Evolutionary conservation across 1,140 invertebrate genomes (phyloP), one percentile per base, ranked within the genome.

Genomic region (Cydia strobilella): DNA sequence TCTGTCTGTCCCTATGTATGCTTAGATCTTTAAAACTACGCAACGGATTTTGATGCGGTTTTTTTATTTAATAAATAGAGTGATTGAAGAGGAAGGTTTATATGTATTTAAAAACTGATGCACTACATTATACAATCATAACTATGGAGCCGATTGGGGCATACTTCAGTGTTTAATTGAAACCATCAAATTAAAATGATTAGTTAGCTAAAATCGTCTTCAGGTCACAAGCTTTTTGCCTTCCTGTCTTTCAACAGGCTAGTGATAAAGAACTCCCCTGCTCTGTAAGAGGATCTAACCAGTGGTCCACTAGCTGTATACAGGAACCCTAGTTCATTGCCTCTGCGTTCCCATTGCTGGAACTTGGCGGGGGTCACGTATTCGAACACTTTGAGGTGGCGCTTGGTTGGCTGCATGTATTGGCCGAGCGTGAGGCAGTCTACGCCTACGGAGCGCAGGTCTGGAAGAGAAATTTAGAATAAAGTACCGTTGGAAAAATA

Each of bases 401-500:
- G 94, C 87, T 99, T 99, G 2, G 99, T 99, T 0, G 99, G 99
- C 90, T 99, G 99, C 98, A 99, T 99, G 89, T 99, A 99, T 89
- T 99, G 99, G 0, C 99, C 99, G 7, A 99, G 93, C 1, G 99
- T 99, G 0, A 99, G 82, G 90, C 98, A 99, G 87, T 99, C 98
- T 0, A 99, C 99, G 31, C 96, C 96, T 42, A 93, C 95, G 18
- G 92, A 86, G 76, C 96, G 93, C 4, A 99, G 90, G 94, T 99
- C 98, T 95, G 84, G 78, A 87, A 79, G 54, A 75, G 0, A 13
- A 42, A 42, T 42, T 42, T 12, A 13, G 1, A 42, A 12, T 42
- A 35, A 35, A 35, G 6, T 35, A 35, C 31, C 25, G 25, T 3
- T 27, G 25, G 25, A 27, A 27, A 27, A 27, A 3, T n/a, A 27